Percentiles rank a stretch among this genome's conserved stretches.
Evolutionary conservation across 2,113 vertebrate species (phyloP).

Genomic region (Channa argus): DNA sequence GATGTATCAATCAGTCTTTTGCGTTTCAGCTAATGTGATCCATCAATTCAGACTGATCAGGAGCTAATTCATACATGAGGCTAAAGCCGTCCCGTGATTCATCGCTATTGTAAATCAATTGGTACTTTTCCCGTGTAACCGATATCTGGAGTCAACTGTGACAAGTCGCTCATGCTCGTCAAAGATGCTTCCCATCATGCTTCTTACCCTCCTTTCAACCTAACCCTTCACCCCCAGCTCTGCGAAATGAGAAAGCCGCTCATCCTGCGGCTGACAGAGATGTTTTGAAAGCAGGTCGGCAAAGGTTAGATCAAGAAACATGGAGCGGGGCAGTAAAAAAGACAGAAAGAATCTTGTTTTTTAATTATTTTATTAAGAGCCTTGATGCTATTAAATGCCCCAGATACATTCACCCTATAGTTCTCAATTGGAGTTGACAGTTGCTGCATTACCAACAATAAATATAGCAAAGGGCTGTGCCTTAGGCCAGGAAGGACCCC

Average conservation of each 20-base stretch:
- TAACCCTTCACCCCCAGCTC: conserved; percentile 6
- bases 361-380: conserved; percentile 83
- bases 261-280: conserved; percentile 60
- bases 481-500: conserved; percentile 78
- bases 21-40: conserved; percentile 15
- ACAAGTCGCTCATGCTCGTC: conserved; percentile 51
- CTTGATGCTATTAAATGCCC: conserved; percentile 85
- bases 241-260: conserved; percentile 53
- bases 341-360: conserved; percentile 80
- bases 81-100: background rate
- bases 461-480: conserved; percentile 84
- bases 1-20: conserved; percentile 15
- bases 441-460: conserved; percentile 84
- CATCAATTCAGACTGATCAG: conserved; percentile 1
- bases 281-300: conserved; percentile 71
- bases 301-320: conserved; percentile 76
- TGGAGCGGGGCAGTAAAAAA: conserved; percentile 72
- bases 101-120: conserved; percentile 30
- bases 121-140: conserved; percentile 24
- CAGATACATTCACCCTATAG: conserved; percentile 83
- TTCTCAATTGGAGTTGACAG: conserved; percentile 85
- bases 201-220: conserved; percentile 38
- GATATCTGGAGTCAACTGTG: conserved; percentile 24
- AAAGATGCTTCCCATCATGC: conserved; percentile 52
- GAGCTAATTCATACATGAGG: background rate